Conservation (phyloP, 2,888 invertebrate genomes). For the Seira sanloemensis region DNA sequence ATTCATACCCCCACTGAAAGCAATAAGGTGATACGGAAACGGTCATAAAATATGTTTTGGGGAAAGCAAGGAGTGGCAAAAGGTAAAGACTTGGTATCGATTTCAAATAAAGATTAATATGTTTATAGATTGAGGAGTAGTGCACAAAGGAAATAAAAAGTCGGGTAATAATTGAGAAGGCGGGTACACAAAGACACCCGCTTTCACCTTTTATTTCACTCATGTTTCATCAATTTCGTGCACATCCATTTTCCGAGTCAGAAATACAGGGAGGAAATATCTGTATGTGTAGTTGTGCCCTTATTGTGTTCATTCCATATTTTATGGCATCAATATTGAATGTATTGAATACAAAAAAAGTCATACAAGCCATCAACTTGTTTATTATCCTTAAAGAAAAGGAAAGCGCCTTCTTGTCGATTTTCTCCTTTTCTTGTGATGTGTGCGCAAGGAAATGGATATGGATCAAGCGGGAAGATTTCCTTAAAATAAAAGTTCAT, state of each 20-base stretch:
- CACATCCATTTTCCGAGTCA: not conserved
- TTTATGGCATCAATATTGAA: not conserved
- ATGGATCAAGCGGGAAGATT: no score
- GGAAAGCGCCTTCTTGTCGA: not conserved
- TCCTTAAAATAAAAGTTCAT: no score
- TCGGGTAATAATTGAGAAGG: not conserved
- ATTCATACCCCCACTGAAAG: not conserved
- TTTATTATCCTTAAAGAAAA: slow-evolving; percentile 1
- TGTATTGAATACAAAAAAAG: not conserved
- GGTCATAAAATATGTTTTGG: not conserved
- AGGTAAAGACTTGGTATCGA: not conserved
- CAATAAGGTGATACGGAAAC: not conserved
- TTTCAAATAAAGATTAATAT: not conserved
- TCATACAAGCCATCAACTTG: not conserved
- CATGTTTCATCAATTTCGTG: not conserved
- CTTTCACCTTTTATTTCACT: not conserved
- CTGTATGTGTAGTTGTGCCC: no score
- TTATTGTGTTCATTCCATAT: not conserved
- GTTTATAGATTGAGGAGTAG: no score
- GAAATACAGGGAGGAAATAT: no score
- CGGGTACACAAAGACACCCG: not conserved
- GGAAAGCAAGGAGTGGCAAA: not conserved
- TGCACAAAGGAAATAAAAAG: not conserved
- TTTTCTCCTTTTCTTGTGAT: slow-evolving; percentile 11
- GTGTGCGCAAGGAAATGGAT: no score